Conservation (phyloP, 2,888 invertebrate genomes). For the Phytoseiulus persimilis region DNA sequence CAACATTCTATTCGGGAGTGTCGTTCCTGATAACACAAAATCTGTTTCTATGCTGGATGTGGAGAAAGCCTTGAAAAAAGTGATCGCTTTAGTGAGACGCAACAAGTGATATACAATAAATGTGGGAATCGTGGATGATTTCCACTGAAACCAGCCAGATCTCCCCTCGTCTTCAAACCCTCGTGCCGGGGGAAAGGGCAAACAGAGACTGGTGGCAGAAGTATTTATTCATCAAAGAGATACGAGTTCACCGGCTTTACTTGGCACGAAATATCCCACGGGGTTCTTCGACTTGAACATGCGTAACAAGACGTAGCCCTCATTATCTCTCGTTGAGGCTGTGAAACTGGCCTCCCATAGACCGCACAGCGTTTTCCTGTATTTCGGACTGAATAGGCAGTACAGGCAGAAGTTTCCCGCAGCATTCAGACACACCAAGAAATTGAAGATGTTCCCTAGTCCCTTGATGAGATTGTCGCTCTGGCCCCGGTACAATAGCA, state of each 20-base stretch:
- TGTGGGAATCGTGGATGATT: no score
- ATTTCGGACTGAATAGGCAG: constrained; percentile 53
- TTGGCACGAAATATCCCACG: not conserved
- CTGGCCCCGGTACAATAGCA: constrained; percentile 48
- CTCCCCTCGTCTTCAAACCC: no score
- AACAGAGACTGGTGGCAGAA: no score
- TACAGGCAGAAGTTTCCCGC: constrained; percentile 55
- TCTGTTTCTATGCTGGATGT: no score
- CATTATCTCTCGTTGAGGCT: not conserved
- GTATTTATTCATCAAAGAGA: not conserved
- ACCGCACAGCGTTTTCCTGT: constrained; percentile 49
- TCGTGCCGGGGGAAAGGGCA: no score
- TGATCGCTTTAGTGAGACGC: no score
- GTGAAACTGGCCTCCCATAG: not conserved
- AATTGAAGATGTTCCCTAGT: constrained; percentile 53
- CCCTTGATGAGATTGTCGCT: constrained; percentile 47
- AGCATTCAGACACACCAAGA: constrained; percentile 53
- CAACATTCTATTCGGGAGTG: no score
- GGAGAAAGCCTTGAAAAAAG: no score
- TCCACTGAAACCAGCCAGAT: no score
- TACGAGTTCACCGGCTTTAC: not conserved
- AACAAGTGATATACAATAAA: no score
- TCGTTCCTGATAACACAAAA: no score
- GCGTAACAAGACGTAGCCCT: not conserved
- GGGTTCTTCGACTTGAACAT: not conserved